Percentiles rank a stretch among this genome's conserved stretches.
Conservation (phyloP, 2,113 vertebrate species). For the Epinephelus fuscoguttatus region DNA sequence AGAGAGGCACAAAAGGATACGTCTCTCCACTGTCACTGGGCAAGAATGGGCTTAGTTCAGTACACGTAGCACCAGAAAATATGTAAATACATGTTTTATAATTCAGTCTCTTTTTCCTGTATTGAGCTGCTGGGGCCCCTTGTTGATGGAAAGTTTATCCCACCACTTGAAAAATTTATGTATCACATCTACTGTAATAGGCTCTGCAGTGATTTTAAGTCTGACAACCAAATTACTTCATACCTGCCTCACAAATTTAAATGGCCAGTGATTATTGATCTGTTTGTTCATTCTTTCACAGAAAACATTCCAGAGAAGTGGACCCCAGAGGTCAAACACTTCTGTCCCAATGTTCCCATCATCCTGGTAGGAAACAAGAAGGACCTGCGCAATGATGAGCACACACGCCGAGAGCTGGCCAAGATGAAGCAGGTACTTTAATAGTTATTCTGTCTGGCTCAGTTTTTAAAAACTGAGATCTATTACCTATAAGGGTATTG, state of each 20-base stretch:
- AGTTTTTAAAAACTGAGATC: neutral
- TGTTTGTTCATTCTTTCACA: slow-evolving; percentile 60
- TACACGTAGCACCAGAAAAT: neutral
- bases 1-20: neutral
- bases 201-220: neutral
- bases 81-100: neutral
- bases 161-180: neutral
- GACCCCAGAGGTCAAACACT: slow-evolving; percentile 99
- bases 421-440: slow-evolving; percentile 97
- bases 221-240: neutral
- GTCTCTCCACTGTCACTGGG: neutral
- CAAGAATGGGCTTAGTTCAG: neutral
- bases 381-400: slow-evolving; percentile 97
- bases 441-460: neutral
- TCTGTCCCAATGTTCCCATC: slow-evolving; percentile 99
- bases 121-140: neutral
- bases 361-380: slow-evolving; percentile 99
- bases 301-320: slow-evolving; percentile 99
- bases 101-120: neutral
- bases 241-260: neutral
- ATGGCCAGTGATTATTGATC: neutral
- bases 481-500: neutral
- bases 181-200: neutral
- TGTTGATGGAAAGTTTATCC: neutral
- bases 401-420: slow-evolving; percentile 97